A percentile compares a stretch with the other conserved stretches of the same genome.
Evolutionary conservation across 2,888 invertebrate species (phyloP).

Genomic region (Timema cristinae): DNA sequence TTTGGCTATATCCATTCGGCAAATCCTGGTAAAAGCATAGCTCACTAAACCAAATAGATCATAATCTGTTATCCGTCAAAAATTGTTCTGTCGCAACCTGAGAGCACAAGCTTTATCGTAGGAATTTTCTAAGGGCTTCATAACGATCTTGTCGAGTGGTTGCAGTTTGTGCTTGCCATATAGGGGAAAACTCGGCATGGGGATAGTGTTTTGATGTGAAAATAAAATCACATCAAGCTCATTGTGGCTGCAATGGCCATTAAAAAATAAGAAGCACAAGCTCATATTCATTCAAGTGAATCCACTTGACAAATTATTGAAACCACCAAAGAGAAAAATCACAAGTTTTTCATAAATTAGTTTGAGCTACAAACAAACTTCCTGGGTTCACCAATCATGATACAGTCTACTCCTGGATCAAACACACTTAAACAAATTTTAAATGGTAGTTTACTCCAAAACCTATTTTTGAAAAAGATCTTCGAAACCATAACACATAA

Average conservation of each 20-base stretch:
- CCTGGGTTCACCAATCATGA: constrained; percentile 29
- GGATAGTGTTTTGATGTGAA: constrained; percentile 32
- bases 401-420: constrained; percentile 9
- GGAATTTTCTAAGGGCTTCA: constrained; percentile 28
- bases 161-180: no score
- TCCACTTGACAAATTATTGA: constrained; percentile 24
- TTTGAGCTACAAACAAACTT: constrained; percentile 23
- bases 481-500: no score
- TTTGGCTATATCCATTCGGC: constrained; percentile 24
- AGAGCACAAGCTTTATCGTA: constrained; percentile 23
- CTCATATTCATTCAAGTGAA: constrained; percentile 28
- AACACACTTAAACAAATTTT: neutral
- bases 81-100: constrained; percentile 27
- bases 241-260: constrained; percentile 35
- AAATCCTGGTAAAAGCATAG: constrained; percentile 26
- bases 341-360: constrained; percentile 26
- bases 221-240: constrained; percentile 34
- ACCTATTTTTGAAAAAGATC: no score
- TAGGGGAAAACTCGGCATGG: constrained; percentile 35
- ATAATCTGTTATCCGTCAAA: constrained; percentile 27
- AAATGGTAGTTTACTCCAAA: no score
- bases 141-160: no score
- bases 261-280: constrained; percentile 33
- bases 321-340: constrained; percentile 22
- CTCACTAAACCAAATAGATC: constrained; percentile 30